A percentile compares a stretch with the other conserved stretches of the same genome.
Conservation (phyloP, 2,888 invertebrate species). For the Synergus laeviventris region DNA sequence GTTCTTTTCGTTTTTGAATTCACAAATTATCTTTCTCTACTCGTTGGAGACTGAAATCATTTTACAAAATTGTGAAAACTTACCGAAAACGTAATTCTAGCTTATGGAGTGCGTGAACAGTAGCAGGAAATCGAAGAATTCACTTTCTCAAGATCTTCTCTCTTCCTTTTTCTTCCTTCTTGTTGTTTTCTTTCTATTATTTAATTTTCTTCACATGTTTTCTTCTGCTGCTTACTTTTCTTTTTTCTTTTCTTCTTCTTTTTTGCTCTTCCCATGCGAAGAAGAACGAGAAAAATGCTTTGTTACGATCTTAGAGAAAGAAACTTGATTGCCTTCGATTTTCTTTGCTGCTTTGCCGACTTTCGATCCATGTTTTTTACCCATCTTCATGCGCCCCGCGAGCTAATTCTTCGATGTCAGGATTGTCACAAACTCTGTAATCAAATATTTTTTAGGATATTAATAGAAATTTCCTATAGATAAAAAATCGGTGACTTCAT, state of each 20-base stretch:
- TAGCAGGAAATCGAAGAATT: conserved; percentile 37
- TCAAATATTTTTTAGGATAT: conserved; percentile 39
- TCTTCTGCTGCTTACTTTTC: conserved; percentile 23
- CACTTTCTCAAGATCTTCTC: conserved; percentile 37
- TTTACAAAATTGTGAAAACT: conserved; percentile 10
- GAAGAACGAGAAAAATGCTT: conserved; percentile 13
- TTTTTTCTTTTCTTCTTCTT: conserved; percentile 41
- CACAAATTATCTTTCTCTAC: background rate
- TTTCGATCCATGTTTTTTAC: conserved; percentile 50
- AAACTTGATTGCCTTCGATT: conserved; percentile 58
- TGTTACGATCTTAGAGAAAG: conserved; percentile 47
- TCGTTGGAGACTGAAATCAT: background rate
- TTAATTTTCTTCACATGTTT: conserved; percentile 30
- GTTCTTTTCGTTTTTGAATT: background rate
- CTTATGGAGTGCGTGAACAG: conserved; percentile 38
- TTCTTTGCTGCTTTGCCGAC: conserved; percentile 56
- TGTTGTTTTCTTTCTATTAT: conserved; percentile 19
- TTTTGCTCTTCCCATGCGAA: conserved; percentile 12
- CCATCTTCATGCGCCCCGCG: conserved; percentile 51
- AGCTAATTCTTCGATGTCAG: conserved; percentile 89
- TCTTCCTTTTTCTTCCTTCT: conserved; percentile 36
- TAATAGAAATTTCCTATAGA: too few species aligned
- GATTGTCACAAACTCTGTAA: conserved; percentile 90
- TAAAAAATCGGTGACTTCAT: too few species aligned
- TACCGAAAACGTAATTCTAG: conserved; percentile 14